Base-by-base conservation (phyloP, 2,113 vertebrate species). In the Manacus vitellinus region DNA sequence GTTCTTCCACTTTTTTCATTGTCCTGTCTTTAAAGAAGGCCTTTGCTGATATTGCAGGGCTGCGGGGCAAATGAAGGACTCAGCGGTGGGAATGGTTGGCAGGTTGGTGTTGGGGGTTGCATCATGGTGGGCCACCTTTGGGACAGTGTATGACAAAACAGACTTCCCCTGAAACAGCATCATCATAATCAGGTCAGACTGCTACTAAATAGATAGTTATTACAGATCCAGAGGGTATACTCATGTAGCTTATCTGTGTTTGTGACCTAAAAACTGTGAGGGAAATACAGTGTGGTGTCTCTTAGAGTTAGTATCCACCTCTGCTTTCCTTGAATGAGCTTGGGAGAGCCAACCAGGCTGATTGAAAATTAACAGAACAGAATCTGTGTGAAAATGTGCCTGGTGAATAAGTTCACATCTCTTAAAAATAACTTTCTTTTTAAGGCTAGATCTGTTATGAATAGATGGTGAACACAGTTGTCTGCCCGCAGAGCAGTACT, bases 211-310 rank as follows among this genome's bases (percentile, higher is more conserved):
- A 35, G 49, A 25, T 59, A 22, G 51, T 46, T 63, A n/a, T 7
- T 85, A 31, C 31, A 72, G 23, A 49, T 24, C 31, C 47, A 14
- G 88, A 55, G 66, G 49, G n/a, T 43, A 13, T 13, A 19, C 20
- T 55, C 2, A 21, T 27, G 22, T 39, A 68, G 18, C 6, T 68
- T 49, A 12, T 49, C 41, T 0, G 0, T 47, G 33, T 37, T 79
- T 79, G 71, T 68, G 79, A 76, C 67, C 62, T 46, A 52, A 52
- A 56, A 72, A 20, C 22, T 4, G 0, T 14, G 44, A 49, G 66
- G 44, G 47, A 55, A 55, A 14, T 37, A n/a, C 7, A 23, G 18
- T 2, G 8, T 18, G 35, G 30, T 33, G 31, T 63, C 30, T 82
- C 47, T 74, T 46, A 59, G 52, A 21, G 37, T 49, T 75, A 18